Base-by-base conservation (phyloP, 1,140 invertebrate genomes). In the Zophobas atratus region DNA sequence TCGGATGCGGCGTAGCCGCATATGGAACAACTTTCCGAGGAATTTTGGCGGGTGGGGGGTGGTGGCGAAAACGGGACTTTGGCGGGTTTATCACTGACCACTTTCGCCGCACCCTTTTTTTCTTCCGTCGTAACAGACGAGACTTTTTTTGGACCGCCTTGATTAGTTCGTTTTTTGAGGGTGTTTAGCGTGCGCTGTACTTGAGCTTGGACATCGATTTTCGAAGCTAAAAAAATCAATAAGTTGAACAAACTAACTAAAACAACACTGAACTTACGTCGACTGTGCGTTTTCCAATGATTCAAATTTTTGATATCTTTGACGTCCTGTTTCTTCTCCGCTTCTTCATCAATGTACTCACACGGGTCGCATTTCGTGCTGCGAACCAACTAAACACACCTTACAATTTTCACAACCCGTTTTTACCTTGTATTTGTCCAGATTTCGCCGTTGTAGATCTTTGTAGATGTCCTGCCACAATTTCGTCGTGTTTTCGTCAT, bases 371-470 rank as follows among this genome's bases (percentile, higher is more conserved):
- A 81, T 38, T 67, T 55, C n/a, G 73, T 57, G 55, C 75, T 70
- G n/a, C 71, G 49, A 1, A 76, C 39, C 20, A 81, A 67, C 80
- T 81, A 32, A 8, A 38, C 33, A 48, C 34, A 1, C 32, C 6
- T 0, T 46, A 32, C 8, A 41, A 55, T 6, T 8, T 55, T 34
- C 46, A 63, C n/a, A 0, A 53, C 1, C 1, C 57, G 34, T 36
- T 38, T 48, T 72, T 63, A 82, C 80, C 63, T 81, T 81, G 0
- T 78, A 46, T 57, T 80, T 53, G 60, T 80, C 39, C 35, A 81
- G 48, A 75, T 78, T 81, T 73, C 73, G 75, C 48, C 71, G 76
- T 70, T 81, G 75, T 46, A 82, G 63, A 46, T 82, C 81, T 33
- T 48, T 60, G 8, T 81, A 49, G n/a, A 79, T 77, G 0, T 77